Base-by-base conservation (phyloP, 2,113 vertebrate genomes). In the Thunnus maccoyii region DNA sequence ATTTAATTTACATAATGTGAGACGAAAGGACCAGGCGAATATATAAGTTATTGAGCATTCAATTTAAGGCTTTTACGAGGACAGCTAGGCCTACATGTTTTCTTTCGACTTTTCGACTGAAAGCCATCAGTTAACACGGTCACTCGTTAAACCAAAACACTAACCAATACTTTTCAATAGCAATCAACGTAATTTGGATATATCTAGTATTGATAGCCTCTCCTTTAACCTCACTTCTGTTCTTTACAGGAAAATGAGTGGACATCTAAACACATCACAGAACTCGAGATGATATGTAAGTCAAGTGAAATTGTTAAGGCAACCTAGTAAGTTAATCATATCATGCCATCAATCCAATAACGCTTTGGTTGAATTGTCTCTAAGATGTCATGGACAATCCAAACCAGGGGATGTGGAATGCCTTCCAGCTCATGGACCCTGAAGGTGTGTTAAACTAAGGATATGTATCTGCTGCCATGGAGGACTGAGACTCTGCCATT, bases 271-370 rank as follows among this genome's bases (percentile, higher is more conserved):
- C 95, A 97, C 10, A 93, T 96, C 54, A 94, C 96, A 62, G 89
- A 94, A 65, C 91, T 99, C 27, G 98, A 99, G 68, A 94, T 99
- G 65, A 88, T 96, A 36, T 96, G 98, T 99, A 94, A 98, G 97
- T 89, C 2, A 4, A 44, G 18, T 96, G 1, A 11, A n/a, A 25
- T 2, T 1, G 20, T 60, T 50, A 46, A 18, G 10, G 1, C 27
- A 67, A 0, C 44, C 0, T 3, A 7, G 6, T 10, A 41, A 20
- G 2, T 7, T 32, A 3, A 10, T 7, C 12, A n/a, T 6, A 48
- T 3, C 12, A 16, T 22, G 10, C 5, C 56, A 12, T 52, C 5
- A 32, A 9, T 30, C 10, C 1, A 25, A 0, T 48, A 48, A 71
- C 4, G 2, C 46, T 47, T 51, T 67, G 44, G 9, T 65, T 41